Percentiles rank a stretch among this genome's conserved stretches.
phyloP scores from a whole-genome alignment of 2,113 vertebrate genomes.

The Cyanoderma ruficeps region DNA sequence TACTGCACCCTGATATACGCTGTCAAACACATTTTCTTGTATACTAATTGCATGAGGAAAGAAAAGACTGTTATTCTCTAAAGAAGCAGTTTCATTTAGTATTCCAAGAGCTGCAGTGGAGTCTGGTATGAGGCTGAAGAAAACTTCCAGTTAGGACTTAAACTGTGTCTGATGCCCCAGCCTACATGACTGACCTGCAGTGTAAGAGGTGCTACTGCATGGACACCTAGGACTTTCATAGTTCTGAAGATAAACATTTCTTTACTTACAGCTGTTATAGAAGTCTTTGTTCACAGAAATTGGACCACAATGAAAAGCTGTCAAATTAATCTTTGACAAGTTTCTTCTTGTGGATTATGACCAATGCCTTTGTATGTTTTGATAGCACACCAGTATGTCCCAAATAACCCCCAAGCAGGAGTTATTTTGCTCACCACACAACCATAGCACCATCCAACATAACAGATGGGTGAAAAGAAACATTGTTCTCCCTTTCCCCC shows the following conservation, averaged over 20 bases:
- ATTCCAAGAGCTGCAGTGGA: not conserved
- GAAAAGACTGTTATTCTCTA: not conserved
- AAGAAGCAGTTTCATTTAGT: not conserved
- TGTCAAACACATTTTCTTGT: not conserved
- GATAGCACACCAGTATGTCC: not conserved
- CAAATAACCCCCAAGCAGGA: not conserved
- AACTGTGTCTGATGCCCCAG: not conserved
- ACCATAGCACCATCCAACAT: not conserved
- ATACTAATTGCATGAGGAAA: not conserved
- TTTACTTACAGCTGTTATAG: not conserved
- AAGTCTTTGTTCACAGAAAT: not conserved
- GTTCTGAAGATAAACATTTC: not conserved
- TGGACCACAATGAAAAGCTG: not conserved
- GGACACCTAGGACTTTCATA: rapidly evolving
- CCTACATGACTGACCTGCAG: not conserved
- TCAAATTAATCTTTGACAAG: not conserved
- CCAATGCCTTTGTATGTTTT: not conserved
- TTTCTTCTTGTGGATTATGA: not conserved
- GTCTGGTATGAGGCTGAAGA: not conserved
- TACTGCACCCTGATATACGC: not conserved
- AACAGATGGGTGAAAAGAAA: not conserved
- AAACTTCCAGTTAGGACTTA: not conserved
- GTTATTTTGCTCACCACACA: not conserved
- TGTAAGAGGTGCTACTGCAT: rapidly evolving
- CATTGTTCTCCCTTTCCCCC: rapidly evolving